phyloP scores from a whole-genome alignment of 2,888 invertebrate genomes.

The Cyclophora punctaria region DNA sequence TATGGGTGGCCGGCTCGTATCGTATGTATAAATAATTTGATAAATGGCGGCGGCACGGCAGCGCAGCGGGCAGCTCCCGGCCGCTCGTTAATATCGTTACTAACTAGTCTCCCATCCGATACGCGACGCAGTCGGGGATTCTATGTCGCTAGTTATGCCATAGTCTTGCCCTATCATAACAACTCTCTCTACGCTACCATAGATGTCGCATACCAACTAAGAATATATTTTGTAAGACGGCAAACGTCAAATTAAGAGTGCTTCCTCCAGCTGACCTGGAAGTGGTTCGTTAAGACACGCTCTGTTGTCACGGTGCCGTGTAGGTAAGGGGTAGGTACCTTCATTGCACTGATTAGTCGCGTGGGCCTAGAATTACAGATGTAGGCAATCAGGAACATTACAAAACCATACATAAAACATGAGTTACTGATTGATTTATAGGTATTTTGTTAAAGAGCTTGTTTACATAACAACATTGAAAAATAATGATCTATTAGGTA shows the following conservation, averaged over 20 bases:
- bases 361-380: too few relatives aligned
- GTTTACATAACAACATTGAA: slow-evolving; percentile 4
- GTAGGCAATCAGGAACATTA: too few relatives aligned
- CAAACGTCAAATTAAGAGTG: neutral
- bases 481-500: slow-evolving; percentile 9
- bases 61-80: slow-evolving; percentile 48
- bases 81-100: slow-evolving; percentile 46
- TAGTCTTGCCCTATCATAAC: slow-evolving; percentile 2
- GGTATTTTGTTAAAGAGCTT: slow-evolving; percentile 5
- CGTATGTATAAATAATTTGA: slow-evolving; percentile 59
- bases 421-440: slow-evolving; percentile 5
- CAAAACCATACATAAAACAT: neutral
- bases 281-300: too few relatives aligned
- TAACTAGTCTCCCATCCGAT: slow-evolving; percentile 29
- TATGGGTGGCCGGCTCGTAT: slow-evolving; percentile 37
- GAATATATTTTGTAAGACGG: neutral
- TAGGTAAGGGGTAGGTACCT: too few relatives aligned
- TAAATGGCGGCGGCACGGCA: slow-evolving; percentile 48
- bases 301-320: too few relatives aligned
- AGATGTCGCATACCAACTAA: too few relatives aligned
- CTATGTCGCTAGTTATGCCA: slow-evolving; percentile 10
- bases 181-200: slow-evolving; percentile 1
- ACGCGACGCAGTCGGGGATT: slow-evolving; percentile 11
- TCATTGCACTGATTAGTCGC: too few relatives aligned
- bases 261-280: too few relatives aligned